phyloP scores from a whole-genome alignment of 2,113 vertebrate species.

The Microtus pennsylvanicus region DNA sequence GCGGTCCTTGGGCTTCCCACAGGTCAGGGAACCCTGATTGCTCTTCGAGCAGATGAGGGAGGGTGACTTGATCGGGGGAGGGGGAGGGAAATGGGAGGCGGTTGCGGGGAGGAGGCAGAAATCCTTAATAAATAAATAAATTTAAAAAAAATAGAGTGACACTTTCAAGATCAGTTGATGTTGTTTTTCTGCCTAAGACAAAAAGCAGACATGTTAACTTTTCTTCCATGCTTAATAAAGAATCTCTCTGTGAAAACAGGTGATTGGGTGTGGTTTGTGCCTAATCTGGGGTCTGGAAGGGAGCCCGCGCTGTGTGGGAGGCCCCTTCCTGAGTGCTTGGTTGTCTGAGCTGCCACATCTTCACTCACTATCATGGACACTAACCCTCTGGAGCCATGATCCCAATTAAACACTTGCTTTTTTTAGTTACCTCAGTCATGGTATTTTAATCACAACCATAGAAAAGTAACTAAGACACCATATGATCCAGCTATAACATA shows the following conservation, averaged over 20 bases:
- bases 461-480: background rate
- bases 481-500: background rate
- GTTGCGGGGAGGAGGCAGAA: too few relatives aligned
- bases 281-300: background rate
- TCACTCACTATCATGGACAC: background rate
- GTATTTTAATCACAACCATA: background rate
- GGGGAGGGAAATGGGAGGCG: too few relatives aligned
- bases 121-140: too few relatives aligned
- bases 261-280: background rate
- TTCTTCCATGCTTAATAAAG: background rate
- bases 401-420: background rate
- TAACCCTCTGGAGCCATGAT: rapidly evolving
- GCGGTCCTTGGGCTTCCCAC: too few relatives aligned
- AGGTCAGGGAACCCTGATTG: too few relatives aligned
- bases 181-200: background rate
- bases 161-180: background rate
- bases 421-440: too few relatives aligned
- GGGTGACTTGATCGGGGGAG: too few relatives aligned
- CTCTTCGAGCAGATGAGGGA: too few relatives aligned
- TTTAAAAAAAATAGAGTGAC: too few relatives aligned
- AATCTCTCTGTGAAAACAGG: background rate
- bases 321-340: background rate
- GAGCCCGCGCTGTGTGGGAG: background rate
- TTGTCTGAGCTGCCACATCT: background rate
- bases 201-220: background rate